Evolutionary conservation across 2,113 vertebrate genomes (phyloP).

Genomic region (Oxyura jamaicensis): DNA sequence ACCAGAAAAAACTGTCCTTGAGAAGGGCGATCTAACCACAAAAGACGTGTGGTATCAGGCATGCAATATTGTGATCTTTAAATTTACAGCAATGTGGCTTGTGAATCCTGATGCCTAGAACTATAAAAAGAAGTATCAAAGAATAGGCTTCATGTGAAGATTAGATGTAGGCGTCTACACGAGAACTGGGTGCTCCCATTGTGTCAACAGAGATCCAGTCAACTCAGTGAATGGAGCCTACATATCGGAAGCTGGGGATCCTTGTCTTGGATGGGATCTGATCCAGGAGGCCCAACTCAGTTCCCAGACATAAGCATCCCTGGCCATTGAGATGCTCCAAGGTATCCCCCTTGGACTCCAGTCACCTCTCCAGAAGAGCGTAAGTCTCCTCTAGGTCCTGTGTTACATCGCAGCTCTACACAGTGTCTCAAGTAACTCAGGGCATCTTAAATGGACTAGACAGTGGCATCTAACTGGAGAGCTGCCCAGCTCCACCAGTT

Average conservation of each 20-base stretch:
- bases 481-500: background rate
- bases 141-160: background rate
- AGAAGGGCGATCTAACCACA: background rate
- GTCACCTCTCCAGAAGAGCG: background rate
- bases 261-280: background rate
- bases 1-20: background rate
- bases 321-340: background rate
- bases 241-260: background rate
- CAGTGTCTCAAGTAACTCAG: background rate
- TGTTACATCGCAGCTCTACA: background rate
- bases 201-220: slow-evolving; percentile 13
- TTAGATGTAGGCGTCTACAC: background rate
- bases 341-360: background rate
- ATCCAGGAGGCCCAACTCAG: background rate
- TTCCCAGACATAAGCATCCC: background rate
- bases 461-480: background rate
- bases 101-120: background rate
- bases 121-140: background rate
- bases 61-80: background rate
- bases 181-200: slow-evolving; percentile 12
- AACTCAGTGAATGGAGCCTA: background rate
- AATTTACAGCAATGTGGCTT: background rate
- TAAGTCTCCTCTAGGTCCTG: background rate
- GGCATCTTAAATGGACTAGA: background rate
- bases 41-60: background rate